Evolutionary conservation across 1,140 invertebrate genomes (phyloP), one percentile per base, ranked within the genome.

Genomic region (Bactericera cockerelli): DNA sequence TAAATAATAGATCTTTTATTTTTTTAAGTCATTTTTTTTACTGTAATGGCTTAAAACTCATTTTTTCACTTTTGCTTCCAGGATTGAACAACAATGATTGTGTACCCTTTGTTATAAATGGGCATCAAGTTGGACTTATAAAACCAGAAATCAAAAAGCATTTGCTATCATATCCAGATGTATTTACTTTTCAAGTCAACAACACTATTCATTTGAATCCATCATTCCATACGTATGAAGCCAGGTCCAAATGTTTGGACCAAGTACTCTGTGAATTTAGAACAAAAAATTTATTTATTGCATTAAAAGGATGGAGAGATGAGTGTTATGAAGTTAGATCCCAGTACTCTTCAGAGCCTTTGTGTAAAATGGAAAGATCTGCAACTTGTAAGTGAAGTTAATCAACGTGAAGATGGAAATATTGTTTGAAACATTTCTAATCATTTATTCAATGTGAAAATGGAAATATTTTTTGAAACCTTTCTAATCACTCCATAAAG

Each of bases 331-430:
- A 89, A 72, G 87, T 95, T 14, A 81, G 84, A 65, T 77, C 80
- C 65, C 77, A 74, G 66, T 85, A 81, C 66, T 77, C 77, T 62
- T 81, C 81, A 63, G 77, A 77, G 65, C 81, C 83, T 57, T 74
- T 91, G 11, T 75, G 94, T 65, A 86, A 91, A 74, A 90, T 96
- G 83, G 92, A 96, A 70, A 77, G 92, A 63, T 88, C 87, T 62
- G 90, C 89, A 33, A 87, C 89, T 56, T 90, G 90, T 49, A 49
- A 49, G 42, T 49, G 19, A 31, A n/a, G n/a, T n/a, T n/a, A n/a
- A n/a, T n/a, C n/a, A n/a, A n/a, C n/a, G n/a, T n/a, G n/a, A n/a
- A n/a, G n/a, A n/a, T n/a, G n/a, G n/a, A n/a, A n/a, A n/a, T n/a
- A n/a, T n/a, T n/a, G n/a, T n/a, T n/a, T n/a, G n/a, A n/a, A n/a